A percentile compares a stretch with the other conserved stretches of the same genome.
These are phyloP conservation scores for Darevskia nairensis DNA, from an alignment of 2,797 vertebrate species.

Conservation along the genomic window DNA sequence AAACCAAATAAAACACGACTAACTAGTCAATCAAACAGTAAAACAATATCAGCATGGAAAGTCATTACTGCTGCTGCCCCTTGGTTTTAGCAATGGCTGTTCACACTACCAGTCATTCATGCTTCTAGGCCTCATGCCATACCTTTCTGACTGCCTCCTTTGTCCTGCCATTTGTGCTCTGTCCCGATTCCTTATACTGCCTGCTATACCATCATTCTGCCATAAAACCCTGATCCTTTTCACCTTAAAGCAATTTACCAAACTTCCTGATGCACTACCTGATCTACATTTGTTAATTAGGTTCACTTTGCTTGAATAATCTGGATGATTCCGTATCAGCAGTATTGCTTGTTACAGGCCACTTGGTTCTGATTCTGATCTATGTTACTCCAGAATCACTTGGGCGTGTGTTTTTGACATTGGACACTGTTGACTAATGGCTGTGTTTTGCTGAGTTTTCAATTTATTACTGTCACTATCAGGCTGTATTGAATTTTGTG, in stretches of 20 bases:
- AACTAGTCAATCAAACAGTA: too few species aligned
- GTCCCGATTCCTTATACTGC: neutral
- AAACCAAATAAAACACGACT: too few species aligned
- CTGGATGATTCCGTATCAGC: slow-evolving; percentile 27
- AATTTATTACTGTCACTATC: slow-evolving; percentile 61
- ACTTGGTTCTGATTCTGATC: slow-evolving; percentile 50
- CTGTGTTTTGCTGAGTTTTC: slow-evolving; percentile 64
- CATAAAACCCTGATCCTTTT: slow-evolving; percentile 8
- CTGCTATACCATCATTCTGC: neutral
- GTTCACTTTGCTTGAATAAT: neutral
- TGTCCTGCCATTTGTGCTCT: neutral
- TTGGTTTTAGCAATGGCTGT: neutral
- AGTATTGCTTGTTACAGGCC: slow-evolving; percentile 44
- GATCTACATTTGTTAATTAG: slow-evolving; percentile 23
- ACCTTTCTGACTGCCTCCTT: neutral
- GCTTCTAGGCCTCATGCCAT: neutral
- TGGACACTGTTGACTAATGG: slow-evolving; percentile 56
- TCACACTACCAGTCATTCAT: neutral
- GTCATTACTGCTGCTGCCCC: neutral
- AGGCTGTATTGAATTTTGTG: slow-evolving; percentile 59
- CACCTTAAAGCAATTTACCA: slow-evolving; percentile 51
- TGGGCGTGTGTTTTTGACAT: slow-evolving; percentile 52
- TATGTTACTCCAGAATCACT: slow-evolving; percentile 37
- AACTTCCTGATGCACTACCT: slow-evolving; percentile 39
- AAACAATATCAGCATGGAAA: too few species aligned